A percentile compares a stretch with the other conserved stretches of the same genome.
Conservation (phyloP, 1,140 invertebrate genomes). For the Listronotus oregonensis region DNA sequence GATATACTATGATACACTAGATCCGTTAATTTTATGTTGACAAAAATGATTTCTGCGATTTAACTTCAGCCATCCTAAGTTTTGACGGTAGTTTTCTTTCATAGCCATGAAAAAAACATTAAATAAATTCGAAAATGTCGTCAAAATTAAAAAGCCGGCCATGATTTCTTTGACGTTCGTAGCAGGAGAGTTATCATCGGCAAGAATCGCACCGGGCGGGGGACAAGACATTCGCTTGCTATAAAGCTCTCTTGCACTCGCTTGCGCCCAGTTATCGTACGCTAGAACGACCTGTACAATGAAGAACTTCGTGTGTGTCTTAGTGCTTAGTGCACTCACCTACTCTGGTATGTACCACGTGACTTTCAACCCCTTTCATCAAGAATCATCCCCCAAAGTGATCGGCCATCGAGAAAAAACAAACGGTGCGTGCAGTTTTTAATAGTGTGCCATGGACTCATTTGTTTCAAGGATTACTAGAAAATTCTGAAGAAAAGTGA, state of each 20-base stretch:
- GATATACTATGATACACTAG: too few relatives aligned
- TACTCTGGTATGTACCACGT: slow-evolving; percentile 49
- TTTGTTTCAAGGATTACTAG: slow-evolving; percentile 17
- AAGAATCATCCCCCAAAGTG: not conserved
- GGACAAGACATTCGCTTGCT: slow-evolving; percentile 33
- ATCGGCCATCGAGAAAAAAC: slow-evolving; percentile 29
- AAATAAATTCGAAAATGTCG: slow-evolving; percentile 5
- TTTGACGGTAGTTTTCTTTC: too few relatives aligned
- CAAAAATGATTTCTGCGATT: too few relatives aligned
- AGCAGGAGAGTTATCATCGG: slow-evolving; percentile 32
- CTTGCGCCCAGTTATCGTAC: slow-evolving; percentile 36
- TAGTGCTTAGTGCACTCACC: slow-evolving; percentile 51
- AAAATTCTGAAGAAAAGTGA: slow-evolving; percentile 19
- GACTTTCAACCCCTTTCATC: slow-evolving; percentile 3
- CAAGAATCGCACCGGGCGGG: slow-evolving; percentile 27
- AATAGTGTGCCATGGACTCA: slow-evolving; percentile 10
- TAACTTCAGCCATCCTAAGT: too few relatives aligned
- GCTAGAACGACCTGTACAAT: slow-evolving; percentile 38
- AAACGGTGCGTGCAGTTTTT: slow-evolving; percentile 1
- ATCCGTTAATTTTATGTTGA: too few relatives aligned
- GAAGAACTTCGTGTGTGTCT: slow-evolving; percentile 51
- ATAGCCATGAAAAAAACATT: not conserved
- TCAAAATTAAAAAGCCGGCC: slow-evolving; percentile 5
- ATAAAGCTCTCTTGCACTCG: slow-evolving; percentile 42
- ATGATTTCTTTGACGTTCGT: slow-evolving; percentile 17